Percentiles rank a stretch among this genome's conserved stretches.
phyloP scores from a whole-genome alignment of 2,888 invertebrate species.

The Cecidostiba fungosa region DNA sequence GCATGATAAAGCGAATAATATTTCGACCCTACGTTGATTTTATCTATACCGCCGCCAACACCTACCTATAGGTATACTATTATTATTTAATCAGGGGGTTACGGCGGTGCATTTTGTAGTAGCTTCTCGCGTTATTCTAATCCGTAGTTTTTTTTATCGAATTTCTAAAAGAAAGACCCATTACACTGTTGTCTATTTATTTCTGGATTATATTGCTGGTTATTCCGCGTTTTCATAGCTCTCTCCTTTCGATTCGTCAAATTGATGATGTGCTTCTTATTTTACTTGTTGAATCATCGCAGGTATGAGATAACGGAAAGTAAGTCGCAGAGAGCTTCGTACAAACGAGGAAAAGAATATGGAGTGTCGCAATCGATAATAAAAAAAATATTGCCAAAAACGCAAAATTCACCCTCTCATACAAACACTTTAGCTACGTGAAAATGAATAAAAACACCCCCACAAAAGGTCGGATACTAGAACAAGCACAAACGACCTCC shows the following conservation, averaged over 20 bases:
- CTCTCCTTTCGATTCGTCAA: background rate
- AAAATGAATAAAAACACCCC: background rate
- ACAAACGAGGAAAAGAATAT: background rate
- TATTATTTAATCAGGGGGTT: background rate
- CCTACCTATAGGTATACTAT: too few species aligned
- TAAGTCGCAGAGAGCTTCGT: background rate
- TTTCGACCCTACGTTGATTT: too few species aligned
- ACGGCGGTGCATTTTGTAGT: background rate
- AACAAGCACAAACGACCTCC: too few species aligned
- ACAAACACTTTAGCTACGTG: too few species aligned
- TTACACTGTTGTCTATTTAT: background rate
- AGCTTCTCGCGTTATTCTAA: background rate
- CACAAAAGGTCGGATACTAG: too few species aligned
- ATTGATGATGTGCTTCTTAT: background rate
- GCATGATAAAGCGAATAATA: background rate
- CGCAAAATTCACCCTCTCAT: too few species aligned
- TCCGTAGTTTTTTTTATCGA: too few species aligned
- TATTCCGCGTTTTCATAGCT: background rate
- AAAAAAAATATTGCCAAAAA: too few species aligned
- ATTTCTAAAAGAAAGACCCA: too few species aligned
- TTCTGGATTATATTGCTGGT: background rate
- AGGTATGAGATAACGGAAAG: background rate
- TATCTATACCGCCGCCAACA: background rate
- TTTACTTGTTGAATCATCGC: constrained; percentile 5
- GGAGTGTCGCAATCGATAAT: too few species aligned